phyloP scores from a whole-genome alignment of 2,113 vertebrate genomes.

The Lontra canadensis region DNA sequence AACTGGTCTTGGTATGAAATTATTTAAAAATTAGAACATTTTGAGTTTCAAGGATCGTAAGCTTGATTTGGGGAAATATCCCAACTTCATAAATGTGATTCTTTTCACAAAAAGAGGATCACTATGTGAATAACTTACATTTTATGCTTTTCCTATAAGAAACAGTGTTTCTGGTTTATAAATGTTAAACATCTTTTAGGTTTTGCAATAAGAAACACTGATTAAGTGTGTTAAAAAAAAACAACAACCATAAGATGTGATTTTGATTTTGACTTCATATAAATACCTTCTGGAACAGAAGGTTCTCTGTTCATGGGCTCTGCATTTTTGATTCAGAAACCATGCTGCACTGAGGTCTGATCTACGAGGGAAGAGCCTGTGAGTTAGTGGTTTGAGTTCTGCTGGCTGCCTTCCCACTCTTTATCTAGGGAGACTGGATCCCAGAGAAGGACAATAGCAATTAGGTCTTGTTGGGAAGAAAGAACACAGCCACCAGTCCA shows the following conservation, averaged over 20 bases:
- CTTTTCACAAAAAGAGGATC: neutral
- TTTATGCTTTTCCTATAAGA: neutral
- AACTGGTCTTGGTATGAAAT: neutral
- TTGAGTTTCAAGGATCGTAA: neutral
- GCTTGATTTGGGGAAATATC: neutral
- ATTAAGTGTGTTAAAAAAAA: neutral
- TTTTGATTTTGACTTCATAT: neutral
- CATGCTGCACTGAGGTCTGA: neutral
- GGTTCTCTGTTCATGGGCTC: too few relatives aligned
- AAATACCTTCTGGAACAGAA: neutral
- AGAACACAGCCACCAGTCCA: neutral
- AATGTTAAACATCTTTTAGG: neutral
- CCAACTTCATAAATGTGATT: neutral
- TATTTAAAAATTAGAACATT: constrained; percentile 5
- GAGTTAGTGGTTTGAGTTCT: neutral
- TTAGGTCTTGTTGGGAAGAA: constrained; percentile 43
- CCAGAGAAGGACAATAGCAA: neutral
- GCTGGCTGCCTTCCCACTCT: neutral
- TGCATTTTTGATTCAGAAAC: neutral
- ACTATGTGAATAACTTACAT: neutral
- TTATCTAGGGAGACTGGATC: neutral
- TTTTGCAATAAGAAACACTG: neutral
- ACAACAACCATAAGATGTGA: neutral
- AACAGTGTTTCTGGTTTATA: neutral
- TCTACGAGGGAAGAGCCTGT: neutral